A percentile compares a stretch with the other conserved stretches of the same genome.
phyloP scores from a whole-genome alignment of 1,140 invertebrate species.

The Heliconius nattereri region DNA sequence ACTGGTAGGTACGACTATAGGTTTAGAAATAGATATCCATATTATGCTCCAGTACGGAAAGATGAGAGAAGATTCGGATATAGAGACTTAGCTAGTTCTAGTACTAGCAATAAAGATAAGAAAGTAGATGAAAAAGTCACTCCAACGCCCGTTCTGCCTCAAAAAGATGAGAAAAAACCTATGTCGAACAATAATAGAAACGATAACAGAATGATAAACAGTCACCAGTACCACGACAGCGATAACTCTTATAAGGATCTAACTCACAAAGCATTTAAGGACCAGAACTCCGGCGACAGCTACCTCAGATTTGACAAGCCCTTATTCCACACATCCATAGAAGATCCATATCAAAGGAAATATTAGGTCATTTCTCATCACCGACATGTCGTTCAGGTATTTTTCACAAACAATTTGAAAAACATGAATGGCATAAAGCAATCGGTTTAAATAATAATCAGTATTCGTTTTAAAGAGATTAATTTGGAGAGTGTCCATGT shows the following conservation, averaged over 20 bases:
- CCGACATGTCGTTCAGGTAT: conserved; percentile 29
- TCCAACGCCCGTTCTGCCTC: conserved; percentile 66
- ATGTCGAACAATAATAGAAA: conserved; percentile 47
- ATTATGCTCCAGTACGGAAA: conserved; percentile 70
- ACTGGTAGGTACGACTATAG: conserved; percentile 71
- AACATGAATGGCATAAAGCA: conserved; percentile 20
- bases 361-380: conserved; percentile 49
- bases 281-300: conserved; percentile 64
- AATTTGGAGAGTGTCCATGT: conserved; percentile 49
- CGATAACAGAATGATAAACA: conserved; percentile 67
- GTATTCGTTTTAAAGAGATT: conserved; percentile 11
- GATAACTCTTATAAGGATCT: conserved; percentile 57
- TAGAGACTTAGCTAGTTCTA: conserved; percentile 69
- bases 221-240: conserved; percentile 76
- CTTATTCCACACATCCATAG: conserved; percentile 70
- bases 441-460: conserved; percentile 16
- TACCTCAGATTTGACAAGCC: conserved; percentile 75
- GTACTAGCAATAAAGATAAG: conserved; percentile 70
- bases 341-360: conserved; percentile 75
- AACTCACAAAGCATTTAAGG: conserved; percentile 68
- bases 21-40: conserved; percentile 68
- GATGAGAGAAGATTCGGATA: conserved; percentile 72
- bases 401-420: conserved; percentile 33
- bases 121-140: conserved; percentile 75
- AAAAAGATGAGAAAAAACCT: conserved; percentile 71